Evolutionary conservation across 2,888 invertebrate species (phyloP).

Genomic region (Muscina levida): DNA sequence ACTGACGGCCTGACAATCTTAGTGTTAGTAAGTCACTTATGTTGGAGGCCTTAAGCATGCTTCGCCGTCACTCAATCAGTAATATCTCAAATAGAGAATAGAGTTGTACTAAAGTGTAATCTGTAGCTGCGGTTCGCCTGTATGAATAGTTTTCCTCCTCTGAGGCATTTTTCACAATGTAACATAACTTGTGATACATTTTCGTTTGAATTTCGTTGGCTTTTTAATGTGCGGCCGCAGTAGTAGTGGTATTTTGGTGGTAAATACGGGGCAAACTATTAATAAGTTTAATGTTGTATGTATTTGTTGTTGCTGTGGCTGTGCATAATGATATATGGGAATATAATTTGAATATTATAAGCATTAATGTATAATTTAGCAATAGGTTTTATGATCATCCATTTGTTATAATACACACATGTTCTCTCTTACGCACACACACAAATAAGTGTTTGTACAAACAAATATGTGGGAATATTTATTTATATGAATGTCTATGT

Average conservation of each 20-base stretch:
- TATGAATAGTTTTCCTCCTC: slow-evolving; percentile 18
- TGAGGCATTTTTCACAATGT: slow-evolving; percentile 19
- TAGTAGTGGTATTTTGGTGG: slow-evolving; percentile 5
- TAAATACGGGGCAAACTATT: slow-evolving; percentile 23
- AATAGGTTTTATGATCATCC: slow-evolving; percentile 35
- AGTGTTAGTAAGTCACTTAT: not conserved
- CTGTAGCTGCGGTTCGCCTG: slow-evolving; percentile 8
- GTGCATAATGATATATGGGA: not conserved
- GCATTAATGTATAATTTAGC: slow-evolving; percentile 29
- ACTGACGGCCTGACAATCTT: not conserved
- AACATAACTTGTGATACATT: slow-evolving; percentile 48
- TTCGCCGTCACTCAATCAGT: slow-evolving; percentile 49
- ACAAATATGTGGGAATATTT: not conserved
- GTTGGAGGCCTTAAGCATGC: not conserved
- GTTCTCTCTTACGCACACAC: not conserved
- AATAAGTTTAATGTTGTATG: not conserved
- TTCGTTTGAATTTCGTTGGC: slow-evolving; percentile 42
- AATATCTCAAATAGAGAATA: slow-evolving; percentile 50
- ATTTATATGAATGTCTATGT: not conserved
- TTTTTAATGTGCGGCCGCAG: slow-evolving; percentile 44
- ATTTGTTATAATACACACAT: slow-evolving; percentile 4
- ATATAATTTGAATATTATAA: slow-evolving; percentile 40
- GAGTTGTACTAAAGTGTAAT: slow-evolving; percentile 58
- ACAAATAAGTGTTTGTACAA: not conserved
- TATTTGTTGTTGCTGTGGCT: not conserved